phyloP scores from a whole-genome alignment of 2,113 vertebrate genomes.

The Lophochroa leadbeateri region DNA sequence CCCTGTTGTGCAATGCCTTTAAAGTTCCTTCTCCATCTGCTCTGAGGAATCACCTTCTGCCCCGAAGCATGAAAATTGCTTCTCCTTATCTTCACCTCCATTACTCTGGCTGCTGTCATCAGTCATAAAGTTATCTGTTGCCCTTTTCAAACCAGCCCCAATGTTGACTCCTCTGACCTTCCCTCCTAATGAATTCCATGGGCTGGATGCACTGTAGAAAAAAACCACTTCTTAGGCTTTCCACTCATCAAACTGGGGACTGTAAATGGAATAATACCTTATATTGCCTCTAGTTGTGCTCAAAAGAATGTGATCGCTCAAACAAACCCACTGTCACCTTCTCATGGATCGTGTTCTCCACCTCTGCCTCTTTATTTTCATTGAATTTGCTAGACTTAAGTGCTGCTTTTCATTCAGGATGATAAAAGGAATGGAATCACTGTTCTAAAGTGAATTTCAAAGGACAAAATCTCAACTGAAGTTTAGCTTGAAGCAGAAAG shows the following conservation, averaged over 20 bases:
- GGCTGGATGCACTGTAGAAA: not conserved
- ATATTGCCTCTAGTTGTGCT: not conserved
- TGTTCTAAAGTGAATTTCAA: not conserved
- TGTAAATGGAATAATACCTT: fast-evolving
- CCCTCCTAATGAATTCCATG: not conserved
- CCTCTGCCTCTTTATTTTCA: not conserved
- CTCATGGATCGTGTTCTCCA: not conserved
- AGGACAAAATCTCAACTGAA: not conserved
- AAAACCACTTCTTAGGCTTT: not conserved
- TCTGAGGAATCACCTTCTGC: not conserved
- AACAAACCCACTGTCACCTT: not conserved
- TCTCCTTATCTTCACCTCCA: not conserved
- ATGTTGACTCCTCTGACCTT: not conserved
- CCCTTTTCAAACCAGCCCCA: not conserved
- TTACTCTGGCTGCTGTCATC: not conserved
- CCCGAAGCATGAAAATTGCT: not conserved
- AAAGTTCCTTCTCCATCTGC: fast-evolving
- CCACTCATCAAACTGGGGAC: not conserved
- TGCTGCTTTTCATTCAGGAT: not conserved
- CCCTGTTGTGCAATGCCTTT: not conserved
- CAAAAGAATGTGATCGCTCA: fast-evolving
- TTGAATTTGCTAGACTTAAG: not conserved
- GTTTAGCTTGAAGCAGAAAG: not conserved
- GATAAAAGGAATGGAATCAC: not conserved
- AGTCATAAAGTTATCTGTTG: not conserved